A percentile compares a stretch with the other conserved stretches of the same genome.
Conservation (phyloP, 92 coral and sea anemone species). For the Heteractis magnifica region DNA sequence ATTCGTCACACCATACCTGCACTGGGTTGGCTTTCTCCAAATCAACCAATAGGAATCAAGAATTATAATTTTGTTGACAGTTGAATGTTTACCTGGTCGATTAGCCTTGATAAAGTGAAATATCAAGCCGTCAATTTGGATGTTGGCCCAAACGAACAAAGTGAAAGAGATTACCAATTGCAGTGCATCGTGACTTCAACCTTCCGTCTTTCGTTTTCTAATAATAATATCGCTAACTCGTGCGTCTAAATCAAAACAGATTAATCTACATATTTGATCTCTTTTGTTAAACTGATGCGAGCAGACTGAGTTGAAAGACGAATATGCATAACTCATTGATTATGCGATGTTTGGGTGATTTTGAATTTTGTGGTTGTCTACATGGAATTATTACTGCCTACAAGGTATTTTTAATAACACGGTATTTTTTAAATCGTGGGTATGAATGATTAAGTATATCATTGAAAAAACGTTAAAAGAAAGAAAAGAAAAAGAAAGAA, state of each 20-base stretch:
- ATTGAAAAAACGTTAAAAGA: background rate
- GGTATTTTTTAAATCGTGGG: background rate
- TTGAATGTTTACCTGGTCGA: constrained; percentile 4
- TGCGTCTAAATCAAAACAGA: background rate
- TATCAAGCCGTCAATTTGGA: background rate
- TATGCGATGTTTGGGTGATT: background rate
- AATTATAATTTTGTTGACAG: constrained; percentile 1
- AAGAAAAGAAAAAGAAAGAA: too few relatives aligned
- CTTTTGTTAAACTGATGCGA: background rate
- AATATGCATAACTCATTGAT: background rate
- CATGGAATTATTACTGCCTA: background rate
- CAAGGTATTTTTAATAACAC: background rate
- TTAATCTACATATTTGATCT: background rate
- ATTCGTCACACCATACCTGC: background rate
- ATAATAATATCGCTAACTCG: background rate
- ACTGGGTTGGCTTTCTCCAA: constrained; percentile 17
- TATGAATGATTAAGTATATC: background rate
- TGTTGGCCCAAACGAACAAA: background rate
- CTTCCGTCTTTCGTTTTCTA: constrained; percentile 4
- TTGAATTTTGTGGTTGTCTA: background rate
- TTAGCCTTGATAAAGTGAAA: background rate
- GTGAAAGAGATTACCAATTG: background rate
- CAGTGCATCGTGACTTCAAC: background rate
- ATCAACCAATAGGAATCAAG: constrained; percentile 22
- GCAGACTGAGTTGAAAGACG: background rate